Evolutionary conservation across 92 coral and sea anemone genomes (phyloP), one percentile per base, ranked within the genome.

Genomic region (Umimayanthus kanabou): DNA sequence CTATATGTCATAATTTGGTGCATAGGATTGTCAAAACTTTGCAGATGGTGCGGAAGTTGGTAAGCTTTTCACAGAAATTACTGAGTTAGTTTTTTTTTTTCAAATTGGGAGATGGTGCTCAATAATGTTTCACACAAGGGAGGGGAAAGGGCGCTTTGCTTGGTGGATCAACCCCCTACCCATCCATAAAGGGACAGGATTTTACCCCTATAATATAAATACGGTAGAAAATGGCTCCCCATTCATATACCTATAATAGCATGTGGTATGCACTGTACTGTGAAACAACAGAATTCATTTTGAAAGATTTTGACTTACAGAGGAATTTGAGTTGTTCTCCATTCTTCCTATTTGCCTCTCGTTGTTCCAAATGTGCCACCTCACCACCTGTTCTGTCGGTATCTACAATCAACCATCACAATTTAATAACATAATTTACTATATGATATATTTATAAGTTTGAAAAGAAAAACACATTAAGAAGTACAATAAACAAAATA

Each of bases 341-440:
- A 97, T 97, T 88, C 98, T 92, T 87, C 91, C 88, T 71, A 95
- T 88, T 85, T 97, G 99, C 79, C 89, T 94, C 70, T 97, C 99
- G 20, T 93, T 96, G 84, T 97, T 95, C 99, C 99, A 97, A 58
- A 97, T 85, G 39, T 97, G 99, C 96, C 99, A 91, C 42, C 78
- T 88, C 28, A 97, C 88, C 6, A 94, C 85, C 89, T 95, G 97
- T 39, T 97, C 96, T 79, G 86, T 80, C 49, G 99, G 99, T 18
- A 95, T 92, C 99, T 97, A 79, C 18, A 53, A 55, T 45, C 14
- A 37, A 86, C 76, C 25, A 93, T 45, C 53, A 81, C 55, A 80
- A 40, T 18, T 43, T 39, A 28, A 15, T 22, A 37, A 47, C 13
- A 40, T 16, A 42, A 77, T 26, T 16, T 22, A 39, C 47, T 58